Evolutionary conservation across 2,797 vertebrate genomes (phyloP).

Genomic region (Manis javanica): DNA sequence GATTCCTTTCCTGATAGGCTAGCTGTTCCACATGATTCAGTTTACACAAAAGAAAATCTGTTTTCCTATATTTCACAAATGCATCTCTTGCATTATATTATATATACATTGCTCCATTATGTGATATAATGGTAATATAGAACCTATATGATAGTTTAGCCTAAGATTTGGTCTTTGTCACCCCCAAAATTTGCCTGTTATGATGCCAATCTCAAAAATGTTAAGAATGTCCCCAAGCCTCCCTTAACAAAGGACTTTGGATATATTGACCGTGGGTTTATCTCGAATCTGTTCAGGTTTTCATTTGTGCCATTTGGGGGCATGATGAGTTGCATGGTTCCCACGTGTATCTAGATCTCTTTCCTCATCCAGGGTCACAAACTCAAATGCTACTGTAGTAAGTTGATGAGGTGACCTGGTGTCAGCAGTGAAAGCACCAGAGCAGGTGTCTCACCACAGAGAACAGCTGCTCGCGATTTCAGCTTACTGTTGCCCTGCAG

Average conservation of each 20-base stretch:
- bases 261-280: background rate
- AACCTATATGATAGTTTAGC: no score
- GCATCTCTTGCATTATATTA: background rate
- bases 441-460: background rate
- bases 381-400: background rate
- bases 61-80: background rate
- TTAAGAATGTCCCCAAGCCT: background rate
- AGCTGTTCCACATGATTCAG: background rate
- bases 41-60: background rate
- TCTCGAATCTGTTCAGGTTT: constrained; percentile 1
- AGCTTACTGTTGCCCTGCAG: background rate
- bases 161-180: background rate
- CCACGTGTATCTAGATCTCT: background rate
- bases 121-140: background rate
- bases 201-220: constrained; percentile 1
- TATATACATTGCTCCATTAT: background rate
- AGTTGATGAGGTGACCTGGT: background rate
- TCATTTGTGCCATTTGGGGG: background rate
- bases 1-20: background rate
- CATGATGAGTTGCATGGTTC: background rate
- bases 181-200: background rate
- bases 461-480: background rate
- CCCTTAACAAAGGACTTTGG: background rate
- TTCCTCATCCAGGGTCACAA: background rate
- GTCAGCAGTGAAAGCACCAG: background rate